These are phyloP conservation scores for Channa maculata DNA, from an alignment of 2,113 vertebrate species.

Conservation along the genomic window DNA sequence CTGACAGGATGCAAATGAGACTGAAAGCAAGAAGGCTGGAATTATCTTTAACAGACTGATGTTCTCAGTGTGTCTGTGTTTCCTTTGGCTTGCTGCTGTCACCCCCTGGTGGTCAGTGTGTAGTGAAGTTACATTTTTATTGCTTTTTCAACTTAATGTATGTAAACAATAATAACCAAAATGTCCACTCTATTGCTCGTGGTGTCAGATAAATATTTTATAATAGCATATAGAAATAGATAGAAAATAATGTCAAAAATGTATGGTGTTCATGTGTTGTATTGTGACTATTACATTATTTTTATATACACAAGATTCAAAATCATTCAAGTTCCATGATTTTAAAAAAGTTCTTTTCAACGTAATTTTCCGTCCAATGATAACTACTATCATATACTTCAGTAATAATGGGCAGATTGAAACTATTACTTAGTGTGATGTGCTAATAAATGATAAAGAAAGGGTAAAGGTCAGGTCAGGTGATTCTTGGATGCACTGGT, in stretches of 20 bases:
- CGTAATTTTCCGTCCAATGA: too few species aligned
- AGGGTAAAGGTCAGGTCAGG: neutral
- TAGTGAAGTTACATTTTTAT: constrained; percentile 16
- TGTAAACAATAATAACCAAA: constrained; percentile 3
- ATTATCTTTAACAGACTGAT: neutral
- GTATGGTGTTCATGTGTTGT: too few species aligned
- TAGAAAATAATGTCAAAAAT: too few species aligned
- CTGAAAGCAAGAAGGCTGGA: constrained; percentile 1
- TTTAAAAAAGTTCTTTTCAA: too few species aligned
- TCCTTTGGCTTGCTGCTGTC: constrained; percentile 49
- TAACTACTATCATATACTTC: neutral
- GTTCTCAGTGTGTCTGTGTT: neutral
- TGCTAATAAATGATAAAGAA: neutral
- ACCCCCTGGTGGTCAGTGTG: constrained; percentile 58
- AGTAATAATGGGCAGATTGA: neutral
- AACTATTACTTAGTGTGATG: neutral
- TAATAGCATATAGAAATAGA: neutral
- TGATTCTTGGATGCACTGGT: neutral
- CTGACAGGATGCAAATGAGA: constrained; percentile 1
- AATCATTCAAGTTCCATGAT: too few species aligned
- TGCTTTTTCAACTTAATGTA: neutral
- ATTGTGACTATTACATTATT: too few species aligned
- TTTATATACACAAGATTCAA: too few species aligned
- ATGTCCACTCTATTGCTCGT: neutral
- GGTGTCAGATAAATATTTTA: constrained; percentile 12